These are phyloP conservation scores for Apostichopus japonicus DNA, from an alignment of 35 echinoderm and acorn worm genomes.

Conservation along the genomic window DNA sequence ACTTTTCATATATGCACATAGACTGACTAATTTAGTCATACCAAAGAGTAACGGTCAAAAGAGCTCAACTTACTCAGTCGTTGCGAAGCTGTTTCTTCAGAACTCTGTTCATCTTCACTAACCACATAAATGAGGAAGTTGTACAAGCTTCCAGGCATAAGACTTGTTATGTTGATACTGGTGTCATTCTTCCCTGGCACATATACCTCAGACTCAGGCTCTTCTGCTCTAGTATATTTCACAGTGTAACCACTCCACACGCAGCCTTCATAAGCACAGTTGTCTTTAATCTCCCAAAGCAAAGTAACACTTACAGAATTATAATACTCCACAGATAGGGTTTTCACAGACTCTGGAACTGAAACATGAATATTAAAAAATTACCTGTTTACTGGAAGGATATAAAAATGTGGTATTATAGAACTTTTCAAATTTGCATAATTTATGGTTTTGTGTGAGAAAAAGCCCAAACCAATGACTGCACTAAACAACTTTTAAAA, in stretches of 20 bases:
- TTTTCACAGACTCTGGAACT: constrained; percentile 11
- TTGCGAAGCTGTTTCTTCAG: background rate
- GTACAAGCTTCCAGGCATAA: background rate
- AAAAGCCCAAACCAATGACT: too few species aligned
- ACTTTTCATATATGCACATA: too few species aligned
- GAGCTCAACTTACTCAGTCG: constrained; percentile 8
- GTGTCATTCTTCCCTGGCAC: too few species aligned
- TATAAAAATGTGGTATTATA: background rate
- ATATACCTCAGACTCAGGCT: too few species aligned
- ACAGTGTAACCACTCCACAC: background rate
- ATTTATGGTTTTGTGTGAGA: too few species aligned
- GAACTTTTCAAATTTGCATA: too few species aligned
- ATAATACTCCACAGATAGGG: background rate
- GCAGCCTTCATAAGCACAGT: background rate
- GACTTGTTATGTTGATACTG: background rate
- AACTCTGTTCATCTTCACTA: background rate
- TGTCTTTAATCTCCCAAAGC: background rate
- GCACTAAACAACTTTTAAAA: too few species aligned
- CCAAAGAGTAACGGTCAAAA: too few species aligned
- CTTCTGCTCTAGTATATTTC: background rate
- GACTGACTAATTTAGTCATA: too few species aligned
- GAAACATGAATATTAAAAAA: background rate
- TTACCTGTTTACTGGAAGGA: background rate
- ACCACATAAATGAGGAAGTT: background rate
- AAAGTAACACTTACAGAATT: background rate